phyloP scores from a whole-genome alignment of 1,140 invertebrate genomes.

The Drosophila bocki region DNA sequence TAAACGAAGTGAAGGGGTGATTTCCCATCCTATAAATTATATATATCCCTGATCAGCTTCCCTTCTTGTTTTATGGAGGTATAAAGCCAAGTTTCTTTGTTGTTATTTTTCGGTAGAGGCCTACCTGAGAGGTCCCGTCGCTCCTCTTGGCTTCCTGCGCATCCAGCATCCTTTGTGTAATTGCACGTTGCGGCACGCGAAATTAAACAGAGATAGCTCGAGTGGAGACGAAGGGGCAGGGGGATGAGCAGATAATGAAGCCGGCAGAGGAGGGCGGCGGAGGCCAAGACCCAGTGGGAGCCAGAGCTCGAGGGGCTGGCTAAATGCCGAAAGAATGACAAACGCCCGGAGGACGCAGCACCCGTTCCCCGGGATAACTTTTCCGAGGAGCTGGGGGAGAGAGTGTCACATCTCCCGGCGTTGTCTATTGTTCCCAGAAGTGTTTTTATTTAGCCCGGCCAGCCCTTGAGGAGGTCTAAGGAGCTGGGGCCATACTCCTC shows the following conservation, averaged over 20 bases:
- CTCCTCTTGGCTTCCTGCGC: constrained; percentile 7
- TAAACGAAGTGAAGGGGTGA: no score
- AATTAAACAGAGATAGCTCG: constrained; percentile 65
- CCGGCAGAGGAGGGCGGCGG: constrained; percentile 1
- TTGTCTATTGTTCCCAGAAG: constrained; percentile 79
- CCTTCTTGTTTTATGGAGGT: not conserved
- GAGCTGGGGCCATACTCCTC: constrained; percentile 2
- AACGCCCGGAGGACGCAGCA: constrained; percentile 36
- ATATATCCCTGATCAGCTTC: no score
- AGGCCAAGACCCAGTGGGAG: not conserved
- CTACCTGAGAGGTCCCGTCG: constrained; percentile 10
- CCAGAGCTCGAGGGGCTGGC: constrained; percentile 51
- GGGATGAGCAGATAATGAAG: constrained; percentile 62
- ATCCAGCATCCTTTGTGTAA: constrained; percentile 50
- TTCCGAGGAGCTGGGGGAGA: constrained; percentile 16
- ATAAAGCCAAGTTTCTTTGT: not conserved
- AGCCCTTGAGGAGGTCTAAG: constrained; percentile 1
- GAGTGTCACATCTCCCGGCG: constrained; percentile 33
- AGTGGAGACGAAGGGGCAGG: not conserved
- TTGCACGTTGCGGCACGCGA: constrained; percentile 74
- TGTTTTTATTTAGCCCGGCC: constrained; percentile 75
- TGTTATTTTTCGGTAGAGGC: not conserved
- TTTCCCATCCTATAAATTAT: no score
- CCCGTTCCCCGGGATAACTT: constrained; percentile 46
- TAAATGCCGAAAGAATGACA: constrained; percentile 81